Conservation (phyloP, 2,797 vertebrate species). For the Chromis chromis region DNA sequence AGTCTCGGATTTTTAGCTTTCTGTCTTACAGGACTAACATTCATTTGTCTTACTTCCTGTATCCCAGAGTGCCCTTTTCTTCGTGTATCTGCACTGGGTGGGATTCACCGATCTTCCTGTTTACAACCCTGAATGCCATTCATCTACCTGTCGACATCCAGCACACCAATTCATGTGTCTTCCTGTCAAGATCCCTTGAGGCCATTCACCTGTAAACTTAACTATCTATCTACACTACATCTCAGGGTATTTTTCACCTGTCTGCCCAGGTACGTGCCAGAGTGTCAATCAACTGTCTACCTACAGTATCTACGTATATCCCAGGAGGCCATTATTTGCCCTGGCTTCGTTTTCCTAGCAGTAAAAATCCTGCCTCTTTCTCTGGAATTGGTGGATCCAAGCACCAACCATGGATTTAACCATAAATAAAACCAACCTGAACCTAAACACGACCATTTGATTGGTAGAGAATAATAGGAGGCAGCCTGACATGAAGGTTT, state of each 20-base stretch:
- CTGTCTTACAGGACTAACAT: slow-evolving; percentile 6
- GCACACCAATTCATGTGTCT: slow-evolving; percentile 53
- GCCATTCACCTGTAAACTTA: slow-evolving; percentile 51
- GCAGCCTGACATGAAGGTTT: slow-evolving; percentile 15
- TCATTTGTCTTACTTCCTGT: slow-evolving; percentile 18
- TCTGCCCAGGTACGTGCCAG: slow-evolving; percentile 35
- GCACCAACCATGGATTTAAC: neutral
- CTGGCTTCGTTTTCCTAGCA: slow-evolving; percentile 27
- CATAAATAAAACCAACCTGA: neutral
- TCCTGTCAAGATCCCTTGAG: slow-evolving; percentile 45
- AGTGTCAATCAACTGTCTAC: slow-evolving; percentile 56
- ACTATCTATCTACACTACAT: slow-evolving; percentile 51
- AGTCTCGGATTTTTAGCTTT: slow-evolving; percentile 24
- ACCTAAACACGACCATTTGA: neutral
- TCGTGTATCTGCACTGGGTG: neutral
- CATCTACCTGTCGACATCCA: slow-evolving; percentile 54
- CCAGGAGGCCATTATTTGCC: slow-evolving; percentile 21
- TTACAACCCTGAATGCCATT: slow-evolving; percentile 34
- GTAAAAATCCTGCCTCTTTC: slow-evolving; percentile 9
- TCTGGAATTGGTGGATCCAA: slow-evolving; percentile 1
- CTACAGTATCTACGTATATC: slow-evolving; percentile 26
- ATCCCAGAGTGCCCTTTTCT: slow-evolving; percentile 16
- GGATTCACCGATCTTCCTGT: slow-evolving; percentile 26
- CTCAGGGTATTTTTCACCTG: slow-evolving; percentile 40
- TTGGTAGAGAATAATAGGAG: slow-evolving; percentile 2